Conservation (phyloP, 2,113 vertebrate genomes). For the Chascanopsetta lugubris region DNA sequence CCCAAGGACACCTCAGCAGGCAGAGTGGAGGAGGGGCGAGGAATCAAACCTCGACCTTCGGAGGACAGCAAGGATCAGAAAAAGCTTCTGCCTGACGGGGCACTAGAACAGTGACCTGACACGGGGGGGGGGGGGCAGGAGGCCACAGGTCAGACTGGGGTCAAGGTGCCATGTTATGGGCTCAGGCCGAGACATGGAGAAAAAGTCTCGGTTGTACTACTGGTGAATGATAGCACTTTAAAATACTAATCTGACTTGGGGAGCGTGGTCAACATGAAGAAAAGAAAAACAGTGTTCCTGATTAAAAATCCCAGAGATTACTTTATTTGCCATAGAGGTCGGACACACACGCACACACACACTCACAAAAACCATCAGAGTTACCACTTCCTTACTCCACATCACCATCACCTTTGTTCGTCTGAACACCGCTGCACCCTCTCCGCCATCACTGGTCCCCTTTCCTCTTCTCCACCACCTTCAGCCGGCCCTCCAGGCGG, state of each 20-base stretch:
- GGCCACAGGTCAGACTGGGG: background rate
- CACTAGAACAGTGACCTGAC: constrained; percentile 11
- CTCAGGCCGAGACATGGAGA: background rate
- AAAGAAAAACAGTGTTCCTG: constrained; percentile 24
- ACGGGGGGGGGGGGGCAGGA: background rate
- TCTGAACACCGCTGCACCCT: background rate
- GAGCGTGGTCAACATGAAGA: background rate
- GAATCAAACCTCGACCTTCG: constrained; percentile 3
- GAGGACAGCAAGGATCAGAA: constrained; percentile 28
- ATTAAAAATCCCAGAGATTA: constrained; percentile 68
- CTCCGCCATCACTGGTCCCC: constrained; percentile 39
- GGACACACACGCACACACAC: constrained; percentile 46
- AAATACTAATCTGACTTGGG: no score
- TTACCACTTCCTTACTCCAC: constrained; percentile 18
- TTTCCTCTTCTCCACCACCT: constrained; percentile 71
- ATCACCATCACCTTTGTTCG: constrained; percentile 38
- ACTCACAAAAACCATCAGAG: constrained; percentile 39
- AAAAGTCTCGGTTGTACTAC: no score
- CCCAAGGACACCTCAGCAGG: no score
- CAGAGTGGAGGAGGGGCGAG: constrained; percentile 1
- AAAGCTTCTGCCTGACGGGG: constrained; percentile 33
- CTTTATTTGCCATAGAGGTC: constrained; percentile 61
- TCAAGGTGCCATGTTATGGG: background rate
- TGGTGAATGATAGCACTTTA: background rate
- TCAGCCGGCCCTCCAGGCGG: constrained; percentile 73